These are phyloP conservation scores for Diarsia dahlii DNA, from an alignment of 2,888 invertebrate genomes.

Conservation along the genomic window DNA sequence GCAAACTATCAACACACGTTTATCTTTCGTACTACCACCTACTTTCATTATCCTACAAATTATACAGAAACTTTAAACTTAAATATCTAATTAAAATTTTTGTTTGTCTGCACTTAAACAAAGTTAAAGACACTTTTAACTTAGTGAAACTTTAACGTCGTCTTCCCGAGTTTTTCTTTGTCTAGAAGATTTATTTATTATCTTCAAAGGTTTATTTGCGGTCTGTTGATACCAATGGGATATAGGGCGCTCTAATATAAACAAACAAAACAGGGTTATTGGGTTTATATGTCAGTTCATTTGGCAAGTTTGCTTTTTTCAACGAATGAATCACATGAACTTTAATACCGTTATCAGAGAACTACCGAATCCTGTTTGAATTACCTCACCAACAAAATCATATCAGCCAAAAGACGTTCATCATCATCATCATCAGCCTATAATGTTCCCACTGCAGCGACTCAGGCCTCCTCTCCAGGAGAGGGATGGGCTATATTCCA, in stretches of 20 bases:
- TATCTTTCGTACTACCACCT: constrained; percentile 21
- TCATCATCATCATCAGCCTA: not conserved
- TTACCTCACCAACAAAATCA: not conserved
- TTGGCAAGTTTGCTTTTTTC: not conserved
- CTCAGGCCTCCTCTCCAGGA: no score
- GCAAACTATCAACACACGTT: constrained; percentile 49
- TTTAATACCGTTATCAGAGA: not conserved
- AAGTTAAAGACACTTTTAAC: constrained; percentile 5
- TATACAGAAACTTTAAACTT: constrained; percentile 43
- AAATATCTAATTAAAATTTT: constrained; percentile 12
- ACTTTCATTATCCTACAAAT: constrained; percentile 35
- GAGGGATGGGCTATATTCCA: no score
- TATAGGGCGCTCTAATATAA: constrained; percentile 2
- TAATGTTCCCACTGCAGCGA: no score
- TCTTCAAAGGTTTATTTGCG: not conserved
- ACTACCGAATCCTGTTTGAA: not conserved
- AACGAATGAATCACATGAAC: constrained; percentile 1
- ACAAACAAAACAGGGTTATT: constrained; percentile 18
- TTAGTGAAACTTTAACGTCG: not conserved
- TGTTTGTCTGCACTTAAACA: not conserved
- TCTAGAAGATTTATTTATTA: constrained; percentile 8
- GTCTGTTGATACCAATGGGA: not conserved
- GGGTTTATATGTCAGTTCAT: constrained; percentile 6
- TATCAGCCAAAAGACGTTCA: not conserved
- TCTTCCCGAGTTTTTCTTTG: not conserved